Conservation (phyloP, 2,888 invertebrate species). For the Imbricaverruca yamaguchii region DNA sequence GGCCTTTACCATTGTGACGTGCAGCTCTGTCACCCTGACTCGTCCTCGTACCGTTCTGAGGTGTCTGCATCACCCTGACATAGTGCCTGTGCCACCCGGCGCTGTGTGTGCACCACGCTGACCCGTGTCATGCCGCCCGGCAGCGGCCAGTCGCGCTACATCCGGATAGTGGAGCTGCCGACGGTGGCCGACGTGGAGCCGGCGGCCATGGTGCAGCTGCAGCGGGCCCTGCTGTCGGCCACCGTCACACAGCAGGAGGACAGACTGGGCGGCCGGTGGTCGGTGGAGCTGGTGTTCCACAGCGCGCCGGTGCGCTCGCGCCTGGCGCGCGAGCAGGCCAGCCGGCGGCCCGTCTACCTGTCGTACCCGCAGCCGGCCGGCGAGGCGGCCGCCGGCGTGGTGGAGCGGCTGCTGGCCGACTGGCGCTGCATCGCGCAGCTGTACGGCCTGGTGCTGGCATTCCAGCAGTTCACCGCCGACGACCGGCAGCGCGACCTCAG, state of each 20-base stretch:
- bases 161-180: conserved; percentile 34
- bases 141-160: conserved; percentile 22
- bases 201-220: conserved; percentile 52
- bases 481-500: conserved; percentile 44
- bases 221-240: conserved; percentile 71
- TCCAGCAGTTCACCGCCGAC: conserved; percentile 27
- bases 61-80: too few relatives aligned
- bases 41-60: too few relatives aligned
- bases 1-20: too few relatives aligned
- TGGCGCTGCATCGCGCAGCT: conserved; percentile 89
- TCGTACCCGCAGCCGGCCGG: conserved; percentile 82
- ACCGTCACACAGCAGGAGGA: conserved; percentile 49
- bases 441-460: conserved; percentile 59
- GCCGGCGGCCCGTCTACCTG: conserved; percentile 78
- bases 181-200: conserved; percentile 38
- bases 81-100: too few relatives aligned
- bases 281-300: conserved; percentile 38
- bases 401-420: conserved; percentile 77
- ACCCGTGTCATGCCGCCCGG: background rate
- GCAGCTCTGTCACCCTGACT: too few relatives aligned
- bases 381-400: conserved; percentile 68
- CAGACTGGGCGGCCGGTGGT: conserved; percentile 46
- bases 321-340: conserved; percentile 36
- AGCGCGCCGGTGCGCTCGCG: conserved; percentile 24
- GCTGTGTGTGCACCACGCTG: background rate